Evolutionary conservation across 2,113 vertebrate genomes (phyloP).

Genomic region (Chiloscyllium plagiosum): DNA sequence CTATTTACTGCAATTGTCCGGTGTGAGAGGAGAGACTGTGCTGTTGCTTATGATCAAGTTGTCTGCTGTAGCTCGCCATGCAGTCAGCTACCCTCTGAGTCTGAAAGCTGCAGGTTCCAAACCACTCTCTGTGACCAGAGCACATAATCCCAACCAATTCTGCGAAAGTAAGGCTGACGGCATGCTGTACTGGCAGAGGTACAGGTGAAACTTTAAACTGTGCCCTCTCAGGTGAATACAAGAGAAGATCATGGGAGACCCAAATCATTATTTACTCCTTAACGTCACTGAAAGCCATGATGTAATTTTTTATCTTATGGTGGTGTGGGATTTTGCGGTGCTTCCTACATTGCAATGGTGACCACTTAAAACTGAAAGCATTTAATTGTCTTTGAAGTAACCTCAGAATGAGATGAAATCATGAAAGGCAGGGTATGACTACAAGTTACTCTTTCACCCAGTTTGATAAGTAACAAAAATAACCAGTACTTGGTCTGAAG

Average conservation of each 20-base stretch:
- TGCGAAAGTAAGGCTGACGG: too few species aligned
- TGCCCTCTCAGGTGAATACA: too few species aligned
- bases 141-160: too few species aligned
- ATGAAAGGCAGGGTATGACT: background rate
- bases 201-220: too few species aligned
- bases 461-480: background rate
- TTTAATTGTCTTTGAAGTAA: background rate
- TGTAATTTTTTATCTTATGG: background rate
- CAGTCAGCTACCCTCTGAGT: background rate
- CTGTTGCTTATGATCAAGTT: background rate
- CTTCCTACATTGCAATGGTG: background rate
- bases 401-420: background rate
- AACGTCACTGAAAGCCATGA: background rate
- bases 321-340: background rate
- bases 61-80: background rate
- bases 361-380: background rate
- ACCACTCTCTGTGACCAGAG: background rate
- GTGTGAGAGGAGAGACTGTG: background rate
- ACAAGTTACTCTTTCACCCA: background rate
- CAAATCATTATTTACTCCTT: background rate
- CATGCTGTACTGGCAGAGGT: too few species aligned
- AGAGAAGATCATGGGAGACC: too few species aligned
- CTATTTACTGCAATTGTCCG: background rate
- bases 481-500: background rate
- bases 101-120: background rate